These are phyloP conservation scores for Acanthaster planci DNA, from an alignment of 35 echinoderm and acorn worm genomes.

Conservation along the genomic window DNA sequence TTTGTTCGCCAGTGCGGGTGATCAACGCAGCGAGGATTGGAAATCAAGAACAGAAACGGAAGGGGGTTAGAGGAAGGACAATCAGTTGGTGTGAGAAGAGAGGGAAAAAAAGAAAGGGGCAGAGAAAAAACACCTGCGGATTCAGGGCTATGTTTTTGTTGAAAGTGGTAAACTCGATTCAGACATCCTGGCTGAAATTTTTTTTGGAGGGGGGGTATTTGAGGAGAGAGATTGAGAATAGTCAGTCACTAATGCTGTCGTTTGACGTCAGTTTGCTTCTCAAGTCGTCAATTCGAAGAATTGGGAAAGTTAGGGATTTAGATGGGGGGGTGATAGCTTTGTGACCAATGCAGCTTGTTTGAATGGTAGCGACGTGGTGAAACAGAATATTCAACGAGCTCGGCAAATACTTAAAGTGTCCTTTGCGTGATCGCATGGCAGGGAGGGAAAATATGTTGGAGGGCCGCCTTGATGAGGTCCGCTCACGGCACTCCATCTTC, in stretches of 20 bases:
- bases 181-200: background rate
- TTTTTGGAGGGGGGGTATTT: too few relatives aligned
- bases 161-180: background rate
- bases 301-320: background rate
- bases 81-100: too few relatives aligned
- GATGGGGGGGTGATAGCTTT: background rate
- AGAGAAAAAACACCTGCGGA: background rate
- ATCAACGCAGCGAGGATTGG: background rate
- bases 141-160: background rate
- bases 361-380: background rate
- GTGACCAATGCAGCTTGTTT: background rate
- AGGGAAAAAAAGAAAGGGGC: background rate
- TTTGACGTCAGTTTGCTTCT: background rate
- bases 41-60: background rate
- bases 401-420: background rate
- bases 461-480: too few relatives aligned
- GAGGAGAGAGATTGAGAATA: too few relatives aligned
- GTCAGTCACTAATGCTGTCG: too few relatives aligned
- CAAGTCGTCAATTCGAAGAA: background rate
- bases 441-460: too few relatives aligned
- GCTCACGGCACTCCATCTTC: too few relatives aligned
- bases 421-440: too few relatives aligned
- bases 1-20: background rate
- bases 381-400: conserved; percentile 2
- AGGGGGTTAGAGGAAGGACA: background rate